Base-by-base conservation (phyloP, 1,140 invertebrate species). In the Hydropsyche tenuis region DNA sequence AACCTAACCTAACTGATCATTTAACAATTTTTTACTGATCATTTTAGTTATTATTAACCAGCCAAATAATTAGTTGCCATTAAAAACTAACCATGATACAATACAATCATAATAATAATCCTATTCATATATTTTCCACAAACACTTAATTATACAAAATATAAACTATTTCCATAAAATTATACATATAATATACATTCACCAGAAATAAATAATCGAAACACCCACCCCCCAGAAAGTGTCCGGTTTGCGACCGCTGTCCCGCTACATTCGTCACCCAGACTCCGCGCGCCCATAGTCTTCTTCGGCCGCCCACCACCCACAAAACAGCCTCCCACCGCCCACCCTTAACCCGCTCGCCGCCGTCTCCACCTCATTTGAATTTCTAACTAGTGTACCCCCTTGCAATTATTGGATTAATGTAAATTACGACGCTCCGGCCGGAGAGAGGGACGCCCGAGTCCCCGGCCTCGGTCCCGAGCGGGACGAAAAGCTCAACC, bases 371-470 rank as follows among this genome's bases (percentile, higher is more conserved):
- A 90, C 88, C 91, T 93, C 90, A 93, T 93, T 92, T 93, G 91
- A 92, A 92, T 93, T 93, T 92, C 90, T 93, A 93, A 93, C 91
- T 92, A 92, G 91, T 89, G 91, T 91, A 92, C 90, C 90, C 91
- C 90, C 90, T 91, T 92, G 91, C 91, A 93, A 93, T 93, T 93
- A 93, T 93, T 93, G 91, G 92, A 93, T 93, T 93, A 93, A 93
- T 93, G 91, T 92, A 93, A 93, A 93, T 93, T 92, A 93, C 90
- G 89, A 90, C 88, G 90, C 89, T 89, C 88, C 81, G 80, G 83
- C 46, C 37, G 3, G 30, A 37, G 73, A 73, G 22, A 9, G 37
- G 66, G 73, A 72, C 20, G 53, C 6, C 7, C 48, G 42, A 46
- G 22, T 53, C 23, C 18, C 23, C 66, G 56, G 70, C 74, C 23